These are phyloP conservation scores for Drosophila paranaensis DNA, from an alignment of 2,888 invertebrate species.

Conservation along the genomic window DNA sequence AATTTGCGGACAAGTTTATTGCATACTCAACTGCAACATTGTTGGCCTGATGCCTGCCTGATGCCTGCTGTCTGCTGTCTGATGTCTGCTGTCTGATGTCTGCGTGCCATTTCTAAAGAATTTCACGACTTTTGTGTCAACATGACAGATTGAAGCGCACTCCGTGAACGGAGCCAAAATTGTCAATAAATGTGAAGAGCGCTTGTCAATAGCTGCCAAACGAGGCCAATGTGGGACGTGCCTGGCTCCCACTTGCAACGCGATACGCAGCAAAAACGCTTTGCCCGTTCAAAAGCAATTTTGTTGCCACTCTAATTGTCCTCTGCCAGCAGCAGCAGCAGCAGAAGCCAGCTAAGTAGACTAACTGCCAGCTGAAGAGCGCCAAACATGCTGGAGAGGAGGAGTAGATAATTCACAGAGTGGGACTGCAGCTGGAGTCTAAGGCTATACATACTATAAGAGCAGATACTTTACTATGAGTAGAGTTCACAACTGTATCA, in stretches of 20 bases:
- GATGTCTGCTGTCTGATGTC: no score
- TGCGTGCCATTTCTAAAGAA: slow-evolving; percentile 18
- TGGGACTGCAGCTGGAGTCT: background rate
- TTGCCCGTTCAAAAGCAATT: slow-evolving; percentile 43
- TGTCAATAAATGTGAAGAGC: slow-evolving; percentile 58
- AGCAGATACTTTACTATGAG: background rate
- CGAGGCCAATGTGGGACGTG: slow-evolving; percentile 58
- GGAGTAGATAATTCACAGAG: background rate
- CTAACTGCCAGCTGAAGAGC: background rate
- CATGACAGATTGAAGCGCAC: slow-evolving; percentile 62
- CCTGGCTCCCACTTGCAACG: slow-evolving; percentile 35
- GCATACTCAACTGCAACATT: slow-evolving; percentile 38
- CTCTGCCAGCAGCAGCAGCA: slow-evolving; percentile 1
- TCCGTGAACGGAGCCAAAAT: slow-evolving; percentile 33
- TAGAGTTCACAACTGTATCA: background rate
- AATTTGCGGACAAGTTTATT: slow-evolving; percentile 26
- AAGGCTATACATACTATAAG: background rate
- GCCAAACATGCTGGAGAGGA: background rate
- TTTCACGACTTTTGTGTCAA: slow-evolving; percentile 33
- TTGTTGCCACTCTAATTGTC: slow-evolving; percentile 41
- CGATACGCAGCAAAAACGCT: slow-evolving; percentile 22
- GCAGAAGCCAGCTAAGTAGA: background rate
- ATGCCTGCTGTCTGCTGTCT: slow-evolving; percentile 2
- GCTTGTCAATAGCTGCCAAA: slow-evolving; percentile 54
- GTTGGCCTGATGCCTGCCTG: slow-evolving; percentile 28